A percentile compares a stretch with the other conserved stretches of the same genome.
These are phyloP conservation scores for Cyclophora punctaria DNA, from an alignment of 2,888 invertebrate genomes.

Conservation along the genomic window DNA sequence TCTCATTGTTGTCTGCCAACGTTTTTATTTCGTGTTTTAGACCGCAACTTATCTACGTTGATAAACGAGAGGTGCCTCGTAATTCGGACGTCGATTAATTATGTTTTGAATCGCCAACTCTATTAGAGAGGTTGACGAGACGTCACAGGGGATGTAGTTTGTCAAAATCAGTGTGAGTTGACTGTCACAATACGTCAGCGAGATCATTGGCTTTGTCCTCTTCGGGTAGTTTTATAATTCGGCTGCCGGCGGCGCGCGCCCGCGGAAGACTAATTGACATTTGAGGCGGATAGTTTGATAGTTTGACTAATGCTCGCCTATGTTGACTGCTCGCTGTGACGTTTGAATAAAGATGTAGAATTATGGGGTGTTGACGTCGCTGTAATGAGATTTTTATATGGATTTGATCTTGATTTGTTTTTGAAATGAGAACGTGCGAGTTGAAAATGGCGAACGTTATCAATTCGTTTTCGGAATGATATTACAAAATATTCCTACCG, in stretches of 20 bases:
- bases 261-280: slow-evolving; percentile 64
- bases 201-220: slow-evolving; percentile 31
- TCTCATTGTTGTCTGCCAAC: slow-evolving; percentile 66
- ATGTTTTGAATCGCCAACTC: slow-evolving; percentile 50
- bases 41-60: slow-evolving; percentile 42
- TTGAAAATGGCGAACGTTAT: too few species aligned
- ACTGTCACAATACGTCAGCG: slow-evolving; percentile 49
- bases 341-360: slow-evolving; percentile 46
- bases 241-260: slow-evolving; percentile 50
- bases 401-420: slow-evolving; percentile 13
- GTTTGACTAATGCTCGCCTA: slow-evolving; percentile 65
- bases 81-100: slow-evolving; percentile 54
- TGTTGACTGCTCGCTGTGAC: slow-evolving; percentile 41
- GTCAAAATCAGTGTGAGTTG: slow-evolving; percentile 42
- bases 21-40: slow-evolving; percentile 49
- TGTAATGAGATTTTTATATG: slow-evolving; percentile 23
- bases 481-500: too few species aligned
- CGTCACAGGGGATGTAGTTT: slow-evolving; percentile 50
- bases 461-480: too few species aligned
- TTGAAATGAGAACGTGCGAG: not conserved
- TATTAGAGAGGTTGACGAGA: slow-evolving; percentile 53
- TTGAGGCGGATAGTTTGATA: slow-evolving; percentile 54
- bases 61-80: slow-evolving; percentile 40
- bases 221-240: slow-evolving; percentile 21
- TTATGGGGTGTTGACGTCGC: slow-evolving; percentile 40